phyloP scores from a whole-genome alignment of 2,797 vertebrate genomes.

The Urocyon cinereoargenteus region DNA sequence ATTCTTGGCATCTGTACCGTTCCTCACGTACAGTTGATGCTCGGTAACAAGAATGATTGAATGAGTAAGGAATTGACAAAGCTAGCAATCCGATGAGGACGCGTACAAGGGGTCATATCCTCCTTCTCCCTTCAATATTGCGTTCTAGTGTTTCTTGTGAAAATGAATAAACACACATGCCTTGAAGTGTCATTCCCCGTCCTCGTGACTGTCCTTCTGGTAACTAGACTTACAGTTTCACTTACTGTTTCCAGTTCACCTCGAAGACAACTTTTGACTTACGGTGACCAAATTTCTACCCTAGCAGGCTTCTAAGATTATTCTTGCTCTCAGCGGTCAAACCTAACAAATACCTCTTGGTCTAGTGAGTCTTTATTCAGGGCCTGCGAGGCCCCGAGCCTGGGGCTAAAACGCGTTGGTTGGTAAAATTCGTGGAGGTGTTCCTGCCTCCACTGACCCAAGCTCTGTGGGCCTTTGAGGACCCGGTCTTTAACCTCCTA shows the following conservation, averaged over 20 bases:
- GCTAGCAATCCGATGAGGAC: not conserved
- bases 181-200: not conserved
- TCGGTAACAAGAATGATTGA: not conserved
- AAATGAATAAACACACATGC: conserved; percentile 15
- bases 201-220: not conserved
- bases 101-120: not conserved
- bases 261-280: conserved; percentile 45
- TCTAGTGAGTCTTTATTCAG: not conserved
- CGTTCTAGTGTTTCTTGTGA: not conserved
- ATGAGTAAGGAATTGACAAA: not conserved
- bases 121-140: conserved; percentile 8
- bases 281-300: not conserved
- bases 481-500: not conserved
- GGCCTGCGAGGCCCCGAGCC: not conserved
- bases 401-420: not conserved
- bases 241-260: not conserved
- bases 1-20: not conserved
- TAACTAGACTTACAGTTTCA: not conserved
- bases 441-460: not conserved
- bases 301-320: conserved; percentile 15
- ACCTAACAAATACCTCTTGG: not conserved
- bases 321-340: not conserved
- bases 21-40: not conserved
- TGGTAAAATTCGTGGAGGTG: not conserved
- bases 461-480: not conserved